Evolutionary conservation across 2,113 vertebrate genomes (phyloP).

Genomic region (Recurvirostra avosetta): DNA sequence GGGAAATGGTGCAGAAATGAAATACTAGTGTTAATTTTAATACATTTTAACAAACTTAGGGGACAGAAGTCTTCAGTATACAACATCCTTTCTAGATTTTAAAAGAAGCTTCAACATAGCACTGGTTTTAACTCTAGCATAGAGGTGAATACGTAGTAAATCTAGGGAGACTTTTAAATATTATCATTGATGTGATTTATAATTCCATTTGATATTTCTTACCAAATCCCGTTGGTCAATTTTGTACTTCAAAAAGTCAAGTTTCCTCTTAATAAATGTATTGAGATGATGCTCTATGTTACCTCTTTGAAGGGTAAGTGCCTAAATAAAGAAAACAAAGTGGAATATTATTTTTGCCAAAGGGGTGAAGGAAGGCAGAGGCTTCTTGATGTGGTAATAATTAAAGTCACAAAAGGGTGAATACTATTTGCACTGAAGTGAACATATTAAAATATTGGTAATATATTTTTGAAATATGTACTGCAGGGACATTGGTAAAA

Average conservation of each 20-base stretch:
- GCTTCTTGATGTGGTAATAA: background rate
- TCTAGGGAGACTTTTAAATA: background rate
- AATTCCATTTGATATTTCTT: background rate
- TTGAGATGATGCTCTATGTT: background rate
- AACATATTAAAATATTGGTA: background rate
- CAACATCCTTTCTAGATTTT: background rate
- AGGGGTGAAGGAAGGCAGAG: background rate
- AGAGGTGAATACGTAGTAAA: background rate
- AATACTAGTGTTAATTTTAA: background rate
- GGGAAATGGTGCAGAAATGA: background rate
- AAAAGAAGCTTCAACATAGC: background rate
- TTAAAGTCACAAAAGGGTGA: background rate
- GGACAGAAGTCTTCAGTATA: background rate
- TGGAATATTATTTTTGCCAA: background rate
- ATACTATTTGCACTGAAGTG: background rate
- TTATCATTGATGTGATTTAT: background rate
- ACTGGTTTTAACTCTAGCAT: background rate
- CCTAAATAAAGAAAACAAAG: background rate
- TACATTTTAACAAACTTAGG: background rate
- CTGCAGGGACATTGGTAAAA: background rate
- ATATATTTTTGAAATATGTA: background rate
- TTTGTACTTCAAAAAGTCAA: background rate
- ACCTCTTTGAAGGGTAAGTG: background rate
- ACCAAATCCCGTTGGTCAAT: background rate
- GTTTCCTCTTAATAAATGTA: background rate